Conservation (phyloP, 1,140 invertebrate species). For the Drosophila prosaltans region DNA sequence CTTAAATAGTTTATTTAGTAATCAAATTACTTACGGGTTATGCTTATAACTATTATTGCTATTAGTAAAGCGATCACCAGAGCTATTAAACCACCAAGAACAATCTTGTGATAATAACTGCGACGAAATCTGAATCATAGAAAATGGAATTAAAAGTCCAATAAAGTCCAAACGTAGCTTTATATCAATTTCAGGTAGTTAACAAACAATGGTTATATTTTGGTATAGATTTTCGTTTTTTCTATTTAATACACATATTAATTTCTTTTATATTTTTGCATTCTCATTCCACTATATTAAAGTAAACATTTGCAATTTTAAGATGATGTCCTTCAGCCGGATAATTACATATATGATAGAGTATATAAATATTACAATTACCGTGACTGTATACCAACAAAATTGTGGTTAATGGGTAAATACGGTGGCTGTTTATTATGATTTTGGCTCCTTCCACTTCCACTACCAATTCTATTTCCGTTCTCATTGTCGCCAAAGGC, state of each 20-base stretch:
- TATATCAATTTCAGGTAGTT: too few species aligned
- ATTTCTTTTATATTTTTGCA: too few species aligned
- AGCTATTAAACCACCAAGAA: slow-evolving; percentile 79
- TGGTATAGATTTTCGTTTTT: too few species aligned
- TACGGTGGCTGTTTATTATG: slow-evolving; percentile 54
- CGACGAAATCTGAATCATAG: slow-evolving; percentile 83
- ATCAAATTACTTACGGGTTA: slow-evolving; percentile 57
- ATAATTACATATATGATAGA: too few species aligned
- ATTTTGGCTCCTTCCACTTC: slow-evolving; percentile 30
- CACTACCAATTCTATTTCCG: slow-evolving; percentile 40
- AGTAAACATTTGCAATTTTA: too few species aligned
- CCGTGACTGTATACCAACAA: slow-evolving; percentile 80
- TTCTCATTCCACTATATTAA: too few species aligned
- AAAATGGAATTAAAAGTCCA: not conserved
- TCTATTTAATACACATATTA: too few species aligned
- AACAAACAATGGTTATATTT: too few species aligned
- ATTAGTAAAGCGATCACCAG: slow-evolving; percentile 84
- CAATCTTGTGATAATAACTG: slow-evolving; percentile 84
- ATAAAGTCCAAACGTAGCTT: too few species aligned
- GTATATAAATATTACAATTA: slow-evolving; percentile 32
- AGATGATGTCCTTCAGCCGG: too few species aligned
- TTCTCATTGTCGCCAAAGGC: slow-evolving; percentile 44
- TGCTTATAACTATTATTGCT: slow-evolving; percentile 75
- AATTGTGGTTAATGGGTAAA: slow-evolving; percentile 44
- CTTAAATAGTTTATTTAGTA: not conserved